phyloP scores from a whole-genome alignment of 2,113 vertebrate genomes.

The Hyaena hyaena region DNA sequence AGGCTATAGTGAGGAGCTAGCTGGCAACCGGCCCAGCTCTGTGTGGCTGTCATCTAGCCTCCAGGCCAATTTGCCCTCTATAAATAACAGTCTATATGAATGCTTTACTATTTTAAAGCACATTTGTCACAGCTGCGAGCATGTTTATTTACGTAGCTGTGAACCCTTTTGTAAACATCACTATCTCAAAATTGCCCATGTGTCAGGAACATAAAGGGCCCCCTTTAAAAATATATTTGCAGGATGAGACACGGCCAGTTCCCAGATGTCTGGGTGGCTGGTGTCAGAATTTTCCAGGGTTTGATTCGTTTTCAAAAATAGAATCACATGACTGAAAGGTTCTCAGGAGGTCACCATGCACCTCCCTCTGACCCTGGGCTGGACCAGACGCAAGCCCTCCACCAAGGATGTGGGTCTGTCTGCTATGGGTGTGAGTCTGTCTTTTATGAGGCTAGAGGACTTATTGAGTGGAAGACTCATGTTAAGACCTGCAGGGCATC shows the following conservation, averaged over 20 bases:
- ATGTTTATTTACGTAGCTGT: conserved; percentile 75
- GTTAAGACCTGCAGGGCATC: not conserved
- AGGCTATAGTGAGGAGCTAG: conserved; percentile 29
- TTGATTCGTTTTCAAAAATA: conserved; percentile 79
- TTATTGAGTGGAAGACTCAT: not conserved
- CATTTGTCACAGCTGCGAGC: conserved; percentile 79
- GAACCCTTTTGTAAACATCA: conserved; percentile 76
- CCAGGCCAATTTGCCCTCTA: conserved; percentile 68
- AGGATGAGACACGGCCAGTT: conserved; percentile 65
- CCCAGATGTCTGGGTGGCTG: conserved; percentile 72
- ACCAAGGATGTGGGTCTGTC: not conserved
- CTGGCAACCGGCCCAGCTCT: conserved; percentile 71
- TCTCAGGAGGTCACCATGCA: conserved; percentile 48
- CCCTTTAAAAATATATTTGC: conserved; percentile 70
- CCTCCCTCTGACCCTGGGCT: not conserved
- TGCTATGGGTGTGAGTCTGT: not conserved
- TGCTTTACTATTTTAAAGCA: conserved; percentile 78
- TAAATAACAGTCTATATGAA: conserved; percentile 79
- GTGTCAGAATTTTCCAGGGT: conserved; percentile 76
- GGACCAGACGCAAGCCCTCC: not conserved
- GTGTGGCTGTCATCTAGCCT: conserved; percentile 62
- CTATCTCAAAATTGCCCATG: conserved; percentile 71
- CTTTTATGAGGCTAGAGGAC: not conserved
- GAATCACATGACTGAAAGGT: conserved; percentile 73
- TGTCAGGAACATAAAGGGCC: conserved; percentile 76